A percentile compares a stretch with the other conserved stretches of the same genome.
These are phyloP conservation scores for Heterocephalus glaber DNA, from an alignment of 2,113 vertebrate species.

Conservation along the genomic window DNA sequence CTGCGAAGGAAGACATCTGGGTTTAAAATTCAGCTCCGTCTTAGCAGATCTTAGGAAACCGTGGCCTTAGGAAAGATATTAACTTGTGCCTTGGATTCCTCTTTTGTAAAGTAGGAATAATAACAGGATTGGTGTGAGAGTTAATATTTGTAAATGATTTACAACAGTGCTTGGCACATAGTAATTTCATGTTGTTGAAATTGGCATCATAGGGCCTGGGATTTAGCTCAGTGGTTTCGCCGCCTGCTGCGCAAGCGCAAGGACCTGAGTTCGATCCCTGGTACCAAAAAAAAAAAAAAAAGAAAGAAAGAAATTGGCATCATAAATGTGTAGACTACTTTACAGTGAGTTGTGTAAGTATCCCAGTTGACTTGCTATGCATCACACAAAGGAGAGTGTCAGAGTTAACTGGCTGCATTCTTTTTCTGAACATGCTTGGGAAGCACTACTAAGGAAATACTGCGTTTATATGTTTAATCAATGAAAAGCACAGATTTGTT, in stretches of 20 bases:
- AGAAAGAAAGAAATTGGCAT: too few species aligned
- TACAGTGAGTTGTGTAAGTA: neutral
- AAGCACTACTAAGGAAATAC: neutral
- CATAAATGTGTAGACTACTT: neutral
- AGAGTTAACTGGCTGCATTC: neutral
- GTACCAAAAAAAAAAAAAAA: too few species aligned
- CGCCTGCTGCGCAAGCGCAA: too few species aligned
- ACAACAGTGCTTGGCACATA: neutral
- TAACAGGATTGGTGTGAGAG: neutral
- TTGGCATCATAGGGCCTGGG: constrained; percentile 6
- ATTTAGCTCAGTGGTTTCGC: too few species aligned
- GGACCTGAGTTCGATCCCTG: too few species aligned
- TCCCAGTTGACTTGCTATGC: neutral
- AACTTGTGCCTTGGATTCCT: neutral
- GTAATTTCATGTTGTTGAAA: neutral
- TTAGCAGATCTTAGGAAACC: neutral
- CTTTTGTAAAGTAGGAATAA: constrained; percentile 9
- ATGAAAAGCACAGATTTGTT: neutral
- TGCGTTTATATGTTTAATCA: constrained; percentile 10
- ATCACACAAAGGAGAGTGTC: neutral
- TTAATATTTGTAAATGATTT: constrained; percentile 23
- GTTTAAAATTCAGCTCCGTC: neutral
- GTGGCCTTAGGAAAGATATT: neutral
- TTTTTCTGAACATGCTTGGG: neutral
- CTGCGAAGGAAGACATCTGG: neutral